Evolutionary conservation across 2,888 invertebrate genomes (phyloP), one percentile per base, ranked within the genome.

Genomic region (Amblyteles armatorius): DNA sequence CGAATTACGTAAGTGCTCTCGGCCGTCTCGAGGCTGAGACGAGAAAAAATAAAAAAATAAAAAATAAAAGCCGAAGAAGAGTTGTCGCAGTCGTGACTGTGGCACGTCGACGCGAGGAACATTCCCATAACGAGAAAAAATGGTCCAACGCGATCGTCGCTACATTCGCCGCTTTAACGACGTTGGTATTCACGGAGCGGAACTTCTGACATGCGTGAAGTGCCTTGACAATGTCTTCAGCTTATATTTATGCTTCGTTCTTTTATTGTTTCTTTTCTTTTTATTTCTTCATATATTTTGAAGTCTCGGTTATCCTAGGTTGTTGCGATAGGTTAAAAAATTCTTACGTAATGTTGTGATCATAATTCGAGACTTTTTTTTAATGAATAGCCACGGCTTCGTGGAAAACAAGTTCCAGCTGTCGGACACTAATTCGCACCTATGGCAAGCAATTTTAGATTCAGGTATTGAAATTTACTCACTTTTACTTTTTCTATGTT

Each of bases 1-100:
- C 55, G 55, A 69, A 79, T 55, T 65, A 72, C 40, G 65, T 69
- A 63, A 74, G 63, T 79, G 60, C 63, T 52, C 40, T 16, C 50
- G 16, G 22, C 50, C 36, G 0, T 50, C 19, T 55, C 36, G 36
- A 40, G 52, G 40, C 50, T 40, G 44, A 67, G 48, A 40, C 33
- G 65, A 26, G 29, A 7, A 67, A 40, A 50, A 44, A 11, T 44
- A 7, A 40, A 44, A 5, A 57, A 3, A 40, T 13, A 33, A 44
- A 11, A 57, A 7, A 40, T 13, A 33, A 33, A 50, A 60, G 29
- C 22, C 16, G 33, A 6, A 11, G 29, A 33, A 63, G 33, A 63
- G 63, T 63, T 33, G 33, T 63, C 63, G 29, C 33, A 63, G 29
- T 33, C 33, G 29, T 29, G 29, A 63, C 11, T 29, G 16, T 11